Conservation (phyloP, 2,113 vertebrate genomes). For the Heterochromis multidens region DNA sequence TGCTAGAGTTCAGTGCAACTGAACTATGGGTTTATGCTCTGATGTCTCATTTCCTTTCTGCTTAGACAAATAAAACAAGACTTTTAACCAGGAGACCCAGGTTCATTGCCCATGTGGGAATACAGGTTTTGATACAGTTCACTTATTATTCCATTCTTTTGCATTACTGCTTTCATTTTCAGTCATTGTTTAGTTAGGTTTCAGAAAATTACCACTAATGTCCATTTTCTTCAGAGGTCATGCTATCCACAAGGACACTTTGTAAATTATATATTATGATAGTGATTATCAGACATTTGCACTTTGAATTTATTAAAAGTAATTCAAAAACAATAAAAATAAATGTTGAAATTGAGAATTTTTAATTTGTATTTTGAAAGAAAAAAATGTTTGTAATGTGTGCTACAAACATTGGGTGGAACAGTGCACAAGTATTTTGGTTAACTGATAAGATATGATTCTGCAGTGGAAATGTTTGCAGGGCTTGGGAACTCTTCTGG, state of each 20-base stretch:
- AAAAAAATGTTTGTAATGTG: not conserved
- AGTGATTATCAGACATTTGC: not conserved
- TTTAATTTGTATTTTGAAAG: not conserved
- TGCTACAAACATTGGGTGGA: fast-evolving
- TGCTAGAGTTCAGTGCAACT: not conserved
- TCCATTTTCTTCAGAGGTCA: not conserved
- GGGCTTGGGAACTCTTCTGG: not conserved
- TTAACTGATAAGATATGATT: not conserved
- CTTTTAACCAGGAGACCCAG: not conserved
- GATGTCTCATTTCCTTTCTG: slow-evolving; percentile 1
- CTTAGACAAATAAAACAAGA: not conserved
- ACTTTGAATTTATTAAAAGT: not conserved
- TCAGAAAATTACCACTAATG: not conserved
- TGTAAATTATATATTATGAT: not conserved
- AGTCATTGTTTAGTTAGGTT: not conserved
- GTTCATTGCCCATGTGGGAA: not conserved
- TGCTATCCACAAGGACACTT: not conserved
- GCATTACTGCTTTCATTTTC: not conserved
- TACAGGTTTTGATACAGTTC: not conserved
- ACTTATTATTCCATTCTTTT: not conserved
- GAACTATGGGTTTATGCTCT: slow-evolving; percentile 7
- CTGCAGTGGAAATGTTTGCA: not conserved
- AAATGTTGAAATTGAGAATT: not conserved
- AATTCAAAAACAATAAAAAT: not conserved
- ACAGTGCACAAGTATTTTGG: not conserved